Evolutionary conservation across 2,888 invertebrate genomes (phyloP), one percentile per base, ranked within the genome.

Genomic region (Lapara coniferarum): DNA sequence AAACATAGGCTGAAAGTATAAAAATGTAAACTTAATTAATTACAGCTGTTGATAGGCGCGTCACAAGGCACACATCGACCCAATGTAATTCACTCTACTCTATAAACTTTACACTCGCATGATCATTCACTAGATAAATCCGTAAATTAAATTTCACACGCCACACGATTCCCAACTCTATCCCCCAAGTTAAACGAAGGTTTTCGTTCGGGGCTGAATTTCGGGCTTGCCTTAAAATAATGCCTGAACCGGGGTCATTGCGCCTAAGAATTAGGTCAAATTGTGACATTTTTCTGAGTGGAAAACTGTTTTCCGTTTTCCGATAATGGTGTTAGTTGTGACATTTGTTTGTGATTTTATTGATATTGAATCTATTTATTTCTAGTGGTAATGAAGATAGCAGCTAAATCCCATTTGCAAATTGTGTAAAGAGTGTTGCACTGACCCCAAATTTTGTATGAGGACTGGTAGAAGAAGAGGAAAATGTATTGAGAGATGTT

Each of bases 81-180:
- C 83, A 85, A 86, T 85, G 81, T 89, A 86, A 89, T 91, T 90
- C 86, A 87, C 87, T 87, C 82, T 81, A 82, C 75, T 86, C 88
- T 87, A 91, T 90, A 91, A 91, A 92, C 78, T 91, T 91, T 88
- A 90, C 89, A 90, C 88, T 90, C 87, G 84, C 88, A 88, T 89
- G 91, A 92, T 92, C 87, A 89, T 90, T 89, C 85, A 81, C 85
- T 89, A 90, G 91, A 92, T 91, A 92, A 92, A 91, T 92, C 88
- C 88, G 88, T 89, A 92, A 91, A 92, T 92, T 92, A 92, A 90
- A 90, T 89, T 89, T 76, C 78, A 52, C 30, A 16, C 67, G 51
- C 63, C 84, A 82, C 73, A 69, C 78, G 70, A 89, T 74, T 83
- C 71, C 81, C 70, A 68, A 73, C 82, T 80, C 74, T 87, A 84